Evolutionary conservation across 2,888 invertebrate genomes (phyloP).

Genomic region (Diarsia rubi): DNA sequence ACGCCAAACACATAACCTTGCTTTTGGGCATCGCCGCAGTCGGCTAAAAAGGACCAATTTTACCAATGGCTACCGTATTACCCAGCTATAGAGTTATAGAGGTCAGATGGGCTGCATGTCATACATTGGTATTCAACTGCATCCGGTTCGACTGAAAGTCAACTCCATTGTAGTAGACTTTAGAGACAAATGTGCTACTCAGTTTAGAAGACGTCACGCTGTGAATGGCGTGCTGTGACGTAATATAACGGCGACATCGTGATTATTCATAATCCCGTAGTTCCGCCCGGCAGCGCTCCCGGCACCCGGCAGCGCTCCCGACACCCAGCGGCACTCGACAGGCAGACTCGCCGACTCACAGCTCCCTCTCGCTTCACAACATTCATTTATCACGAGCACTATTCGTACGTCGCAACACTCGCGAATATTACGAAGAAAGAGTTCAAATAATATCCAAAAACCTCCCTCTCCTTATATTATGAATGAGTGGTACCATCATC

Average conservation of each 20-base stretch:
- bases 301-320: not conserved
- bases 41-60: not conserved
- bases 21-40: too few relatives aligned
- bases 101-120: not conserved
- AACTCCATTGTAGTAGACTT: not conserved
- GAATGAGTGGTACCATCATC: too few relatives aligned
- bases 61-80: not conserved
- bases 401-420: not conserved
- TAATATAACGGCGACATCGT: conserved; percentile 5
- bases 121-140: not conserved
- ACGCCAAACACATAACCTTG: too few relatives aligned
- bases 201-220: conserved; percentile 1
- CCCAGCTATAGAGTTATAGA: not conserved
- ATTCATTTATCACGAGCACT: conserved; percentile 10
- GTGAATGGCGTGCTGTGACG: not conserved
- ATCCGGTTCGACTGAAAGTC: not conserved
- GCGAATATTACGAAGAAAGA: not conserved
- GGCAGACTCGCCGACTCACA: not conserved
- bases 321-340: not conserved
- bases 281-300: not conserved
- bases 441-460: not conserved
- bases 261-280: conserved; percentile 21
- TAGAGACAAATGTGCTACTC: not conserved
- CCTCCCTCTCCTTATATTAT: too few relatives aligned
- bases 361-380: conserved; percentile 5